Conservation (phyloP, 2,888 invertebrate species). For the Conops quadrifasciatus region DNA sequence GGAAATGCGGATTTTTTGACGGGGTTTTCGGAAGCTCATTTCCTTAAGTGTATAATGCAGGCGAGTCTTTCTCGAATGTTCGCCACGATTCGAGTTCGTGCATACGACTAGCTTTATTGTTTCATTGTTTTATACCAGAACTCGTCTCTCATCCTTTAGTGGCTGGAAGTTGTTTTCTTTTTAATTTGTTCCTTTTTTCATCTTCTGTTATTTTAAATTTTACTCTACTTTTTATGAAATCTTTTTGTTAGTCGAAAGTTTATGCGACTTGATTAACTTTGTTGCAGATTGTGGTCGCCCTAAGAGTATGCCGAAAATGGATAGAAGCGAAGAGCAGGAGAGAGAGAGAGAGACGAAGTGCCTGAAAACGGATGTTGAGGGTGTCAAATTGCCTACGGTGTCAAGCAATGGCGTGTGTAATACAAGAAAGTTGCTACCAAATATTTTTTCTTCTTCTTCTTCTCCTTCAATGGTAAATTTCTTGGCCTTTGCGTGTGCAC, state of each 20-base stretch:
- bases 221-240: not conserved
- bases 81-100: no score
- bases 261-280: conserved; percentile 16
- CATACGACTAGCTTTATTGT: no score
- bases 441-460: not conserved
- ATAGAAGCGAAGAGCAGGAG: not conserved
- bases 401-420: conserved; percentile 25
- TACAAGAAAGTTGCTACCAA: conserved; percentile 21
- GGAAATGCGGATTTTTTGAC: conserved; percentile 18
- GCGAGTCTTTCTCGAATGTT: no score
- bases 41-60: no score
- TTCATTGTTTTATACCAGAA: no score
- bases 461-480: not conserved
- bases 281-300: not conserved
- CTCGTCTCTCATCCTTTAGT: not conserved
- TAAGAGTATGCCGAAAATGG: not conserved
- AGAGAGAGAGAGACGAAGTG: not conserved
- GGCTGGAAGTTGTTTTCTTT: not conserved
- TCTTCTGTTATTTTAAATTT: conserved; percentile 12
- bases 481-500: not conserved
- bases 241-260: not conserved
- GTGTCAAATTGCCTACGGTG: not conserved
- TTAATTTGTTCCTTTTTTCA: not conserved
- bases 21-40: no score
- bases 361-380: not conserved